Percentiles rank a stretch among this genome's conserved stretches.
Evolutionary conservation across 53 echinoderm and acorn worm genomes (phyloP).

Genomic region (Crossaster papposus): DNA sequence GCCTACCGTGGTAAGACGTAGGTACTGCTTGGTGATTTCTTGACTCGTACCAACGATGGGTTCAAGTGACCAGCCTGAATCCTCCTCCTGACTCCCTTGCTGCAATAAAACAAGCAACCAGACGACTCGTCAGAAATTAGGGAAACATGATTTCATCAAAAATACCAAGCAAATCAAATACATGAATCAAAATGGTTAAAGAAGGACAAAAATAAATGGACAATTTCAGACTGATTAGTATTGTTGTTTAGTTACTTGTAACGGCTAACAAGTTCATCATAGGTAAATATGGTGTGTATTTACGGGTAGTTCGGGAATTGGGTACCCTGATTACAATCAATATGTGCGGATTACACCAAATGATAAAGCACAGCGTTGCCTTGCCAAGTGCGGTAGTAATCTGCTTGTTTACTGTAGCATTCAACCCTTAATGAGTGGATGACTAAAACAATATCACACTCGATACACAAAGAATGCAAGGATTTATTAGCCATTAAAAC

Average conservation of each 20-base stretch:
- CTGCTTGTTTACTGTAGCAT: constrained; percentile 47
- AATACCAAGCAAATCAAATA: no score
- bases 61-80: constrained; percentile 82
- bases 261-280: no score
- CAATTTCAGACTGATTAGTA: no score
- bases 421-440: constrained; percentile 66
- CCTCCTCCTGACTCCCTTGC: constrained; percentile 82
- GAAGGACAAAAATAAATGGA: no score
- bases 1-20: constrained; percentile 93
- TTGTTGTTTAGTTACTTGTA: no score
- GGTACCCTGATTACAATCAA: no score
- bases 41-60: constrained; percentile 85
- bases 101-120: constrained; percentile 23
- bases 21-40: constrained; percentile 88
- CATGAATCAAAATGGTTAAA: no score
- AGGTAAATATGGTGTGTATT: no score
- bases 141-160: no score
- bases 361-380: neutral
- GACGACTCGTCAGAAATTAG: neutral
- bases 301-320: no score
- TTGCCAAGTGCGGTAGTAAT: constrained; percentile 2
- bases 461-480: no score
- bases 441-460: constrained; percentile 49
- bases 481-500: no score
- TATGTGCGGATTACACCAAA: constrained; percentile 18